Evolutionary conservation across 2,888 invertebrate genomes (phyloP).

Genomic region (Cactoblastis cactorum): DNA sequence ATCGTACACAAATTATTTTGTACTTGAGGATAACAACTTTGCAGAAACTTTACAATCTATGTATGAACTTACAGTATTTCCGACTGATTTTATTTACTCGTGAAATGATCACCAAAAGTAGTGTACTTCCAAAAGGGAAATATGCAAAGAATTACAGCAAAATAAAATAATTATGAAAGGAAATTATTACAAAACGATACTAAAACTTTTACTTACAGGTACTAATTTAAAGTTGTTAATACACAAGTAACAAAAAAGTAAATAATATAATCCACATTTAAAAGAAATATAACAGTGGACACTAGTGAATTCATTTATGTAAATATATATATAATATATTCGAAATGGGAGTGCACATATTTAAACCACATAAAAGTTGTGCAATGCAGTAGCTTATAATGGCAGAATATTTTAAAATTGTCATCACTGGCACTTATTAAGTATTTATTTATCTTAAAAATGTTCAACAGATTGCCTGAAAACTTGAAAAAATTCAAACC

Average conservation of each 20-base stretch:
- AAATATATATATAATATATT: neutral
- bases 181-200: neutral
- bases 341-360: neutral
- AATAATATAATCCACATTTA: constrained; percentile 4
- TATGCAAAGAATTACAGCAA: neutral
- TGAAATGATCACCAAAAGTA: neutral
- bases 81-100: neutral
- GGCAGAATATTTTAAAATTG: too few relatives aligned
- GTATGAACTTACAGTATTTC: neutral
- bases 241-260: neutral
- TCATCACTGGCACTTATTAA: too few relatives aligned
- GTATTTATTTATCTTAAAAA: too few relatives aligned
- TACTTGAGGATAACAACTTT: neutral
- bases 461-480: too few relatives aligned
- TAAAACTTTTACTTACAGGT: neutral
- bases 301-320: neutral
- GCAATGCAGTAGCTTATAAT: too few relatives aligned
- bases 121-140: neutral
- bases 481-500: too few relatives aligned
- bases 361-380: neutral
- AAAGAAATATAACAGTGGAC: neutral
- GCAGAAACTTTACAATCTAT: neutral
- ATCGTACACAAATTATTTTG: constrained; percentile 2
- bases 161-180: neutral
- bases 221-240: neutral